Percentiles rank a stretch among this genome's conserved stretches.
Conservation (phyloP, 2,888 invertebrate genomes). For the Eupithecia tripunctaria region DNA sequence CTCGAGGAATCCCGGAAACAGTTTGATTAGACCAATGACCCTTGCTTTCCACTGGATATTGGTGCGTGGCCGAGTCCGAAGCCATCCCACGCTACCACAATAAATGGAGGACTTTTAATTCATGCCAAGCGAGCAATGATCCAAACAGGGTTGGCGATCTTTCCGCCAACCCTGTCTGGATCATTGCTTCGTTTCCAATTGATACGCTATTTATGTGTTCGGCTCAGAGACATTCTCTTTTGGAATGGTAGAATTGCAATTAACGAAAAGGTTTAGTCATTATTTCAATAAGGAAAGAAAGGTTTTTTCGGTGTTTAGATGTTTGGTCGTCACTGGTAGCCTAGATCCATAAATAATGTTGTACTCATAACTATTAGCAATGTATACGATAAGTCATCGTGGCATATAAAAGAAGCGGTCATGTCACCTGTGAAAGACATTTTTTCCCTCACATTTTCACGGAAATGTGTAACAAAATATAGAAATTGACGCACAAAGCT, state of each 20-base stretch:
- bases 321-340: not conserved
- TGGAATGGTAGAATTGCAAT: not conserved
- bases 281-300: too few relatives aligned
- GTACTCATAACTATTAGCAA: not conserved
- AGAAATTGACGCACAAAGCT: constrained; percentile 22
- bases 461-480: not conserved
- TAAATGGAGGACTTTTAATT: constrained; percentile 51
- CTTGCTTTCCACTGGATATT: constrained; percentile 36
- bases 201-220: not conserved
- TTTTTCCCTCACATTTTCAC: constrained; percentile 6
- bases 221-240: not conserved
- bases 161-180: not conserved
- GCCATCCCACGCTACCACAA: constrained; percentile 9
- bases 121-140: constrained; percentile 48
- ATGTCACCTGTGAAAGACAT: constrained; percentile 10
- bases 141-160: constrained; percentile 35
- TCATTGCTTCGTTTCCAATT: not conserved
- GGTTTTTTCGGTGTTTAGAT: too few relatives aligned
- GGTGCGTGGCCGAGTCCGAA: constrained; percentile 16
- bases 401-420: not conserved
- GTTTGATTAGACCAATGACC: constrained; percentile 52
- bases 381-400: not conserved
- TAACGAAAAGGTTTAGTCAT: not conserved
- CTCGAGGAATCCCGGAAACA: constrained; percentile 37
- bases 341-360: not conserved